phyloP scores from a whole-genome alignment of 2,888 invertebrate genomes.

The Tipula unca region DNA sequence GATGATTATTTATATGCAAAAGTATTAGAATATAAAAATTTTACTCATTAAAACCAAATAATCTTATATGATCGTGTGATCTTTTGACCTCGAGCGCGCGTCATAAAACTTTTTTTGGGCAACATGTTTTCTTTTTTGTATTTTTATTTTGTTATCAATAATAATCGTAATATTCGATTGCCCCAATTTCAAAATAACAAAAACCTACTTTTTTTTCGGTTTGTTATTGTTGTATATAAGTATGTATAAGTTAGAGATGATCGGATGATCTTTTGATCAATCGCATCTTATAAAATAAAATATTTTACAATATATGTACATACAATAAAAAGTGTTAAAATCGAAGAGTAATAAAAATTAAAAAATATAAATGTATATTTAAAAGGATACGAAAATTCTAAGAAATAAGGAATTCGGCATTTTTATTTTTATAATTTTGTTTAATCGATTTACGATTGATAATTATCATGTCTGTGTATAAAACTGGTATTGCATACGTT shows the following conservation, averaged over 20 bases:
- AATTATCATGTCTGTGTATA: background rate
- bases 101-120: background rate
- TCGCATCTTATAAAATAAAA: background rate
- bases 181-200: background rate
- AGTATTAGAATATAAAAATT: too few species aligned
- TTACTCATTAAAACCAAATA: background rate
- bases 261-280: background rate
- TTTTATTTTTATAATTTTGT: background rate
- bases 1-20: too few species aligned
- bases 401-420: background rate
- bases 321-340: slow-evolving; percentile 1
- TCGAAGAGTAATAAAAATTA: background rate
- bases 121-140: background rate
- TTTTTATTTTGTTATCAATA: background rate
- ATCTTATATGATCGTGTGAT: background rate
- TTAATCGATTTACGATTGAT: slow-evolving; percentile 14
- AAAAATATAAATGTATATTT: too few species aligned
- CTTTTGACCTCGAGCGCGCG: background rate
- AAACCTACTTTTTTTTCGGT: background rate
- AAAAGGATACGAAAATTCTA: background rate
- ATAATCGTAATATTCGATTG: background rate
- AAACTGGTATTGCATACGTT: background rate
- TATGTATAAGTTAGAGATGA: background rate
- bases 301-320: background rate
- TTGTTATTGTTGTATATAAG: background rate